Evolutionary conservation across 64 coral and sea anemone genomes (phyloP), one percentile per base, ranked within the genome.

Genomic region (Montipora foliosa): DNA sequence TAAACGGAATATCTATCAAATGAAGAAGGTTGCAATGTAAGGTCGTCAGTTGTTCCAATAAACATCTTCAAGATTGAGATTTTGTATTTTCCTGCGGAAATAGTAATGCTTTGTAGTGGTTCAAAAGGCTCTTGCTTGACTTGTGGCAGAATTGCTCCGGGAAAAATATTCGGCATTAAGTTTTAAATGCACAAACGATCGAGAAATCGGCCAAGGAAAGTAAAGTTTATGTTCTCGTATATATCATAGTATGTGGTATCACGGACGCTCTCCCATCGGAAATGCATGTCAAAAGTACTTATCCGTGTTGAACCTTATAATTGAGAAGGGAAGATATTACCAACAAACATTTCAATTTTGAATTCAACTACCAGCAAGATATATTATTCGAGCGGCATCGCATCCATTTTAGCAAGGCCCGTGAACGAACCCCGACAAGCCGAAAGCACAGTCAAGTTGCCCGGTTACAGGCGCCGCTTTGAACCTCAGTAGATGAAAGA

Each of bases 11-110:
- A 82, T 51, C 62, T 71, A 17, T 15, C 67, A 9, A 86, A 71
- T 22, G 45, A 44, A 70, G 3, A 21, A 70, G 6, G 7, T 44
- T 9, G 44, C 47, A 67, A 62, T 49, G 5, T 44, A 1, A 19
- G 11, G 37, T 37, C 45, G 16, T 48, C 47, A 37, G 64, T 47
- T 51, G 45, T 66, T 86, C 82, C 17, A 49, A 71, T 48, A 86
- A 86, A 86, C 82, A 86, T 86, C 82, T 64, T 86, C 45, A 13
- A 86, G 58, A 5, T 86, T 72, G 67, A 72, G 81, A 79, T 84
- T 90, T 90, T 77, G 88, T 95, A 90, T 90, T 95, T 89, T 95
- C 89, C 93, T 95, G 74, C 83, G 79, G 77, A 69, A 89, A 90
- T 68, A 88, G 53, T 90, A 90, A 57, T 78, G 82, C 79, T 85